Evolutionary conservation across 2,113 vertebrate genomes (phyloP).

Genomic region (Saccopteryx leptura): DNA sequence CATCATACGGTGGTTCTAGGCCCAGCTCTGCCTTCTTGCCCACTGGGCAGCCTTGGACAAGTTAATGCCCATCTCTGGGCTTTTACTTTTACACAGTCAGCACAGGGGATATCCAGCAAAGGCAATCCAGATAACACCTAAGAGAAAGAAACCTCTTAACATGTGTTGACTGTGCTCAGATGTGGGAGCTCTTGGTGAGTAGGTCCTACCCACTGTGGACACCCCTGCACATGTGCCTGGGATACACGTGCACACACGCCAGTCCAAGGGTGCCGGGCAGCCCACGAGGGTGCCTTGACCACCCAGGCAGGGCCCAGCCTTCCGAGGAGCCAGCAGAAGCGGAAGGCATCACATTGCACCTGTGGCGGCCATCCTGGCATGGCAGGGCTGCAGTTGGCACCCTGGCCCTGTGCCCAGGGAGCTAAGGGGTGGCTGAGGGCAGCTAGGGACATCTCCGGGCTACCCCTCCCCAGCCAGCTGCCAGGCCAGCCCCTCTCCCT

Average conservation of each 20-base stretch:
- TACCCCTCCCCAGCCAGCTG: constrained; percentile 1
- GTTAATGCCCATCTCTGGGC: neutral
- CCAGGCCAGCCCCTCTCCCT: constrained; percentile 49
- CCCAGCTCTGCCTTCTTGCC: neutral
- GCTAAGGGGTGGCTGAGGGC: constrained; percentile 33
- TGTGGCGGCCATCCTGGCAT: neutral
- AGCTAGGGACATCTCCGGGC: constrained; percentile 56
- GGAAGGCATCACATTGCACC: neutral
- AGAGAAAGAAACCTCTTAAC: neutral
- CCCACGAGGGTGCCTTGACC: neutral
- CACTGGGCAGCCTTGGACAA: neutral
- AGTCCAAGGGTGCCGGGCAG: neutral
- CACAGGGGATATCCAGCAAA: neutral
- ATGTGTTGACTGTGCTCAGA: neutral
- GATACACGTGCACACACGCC: neutral
- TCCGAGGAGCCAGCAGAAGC: neutral
- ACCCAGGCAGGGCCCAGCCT: neutral
- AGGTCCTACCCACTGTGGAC: neutral
- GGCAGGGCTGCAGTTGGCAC: constrained; percentile 19
- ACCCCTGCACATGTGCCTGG: neutral
- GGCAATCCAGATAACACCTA: neutral
- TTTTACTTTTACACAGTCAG: neutral
- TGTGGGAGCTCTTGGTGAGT: neutral
- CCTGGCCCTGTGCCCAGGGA: constrained; percentile 57
- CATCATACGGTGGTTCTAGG: neutral